Base-by-base conservation (phyloP, 2,797 vertebrate species). In the Notolepis coatsorum region DNA sequence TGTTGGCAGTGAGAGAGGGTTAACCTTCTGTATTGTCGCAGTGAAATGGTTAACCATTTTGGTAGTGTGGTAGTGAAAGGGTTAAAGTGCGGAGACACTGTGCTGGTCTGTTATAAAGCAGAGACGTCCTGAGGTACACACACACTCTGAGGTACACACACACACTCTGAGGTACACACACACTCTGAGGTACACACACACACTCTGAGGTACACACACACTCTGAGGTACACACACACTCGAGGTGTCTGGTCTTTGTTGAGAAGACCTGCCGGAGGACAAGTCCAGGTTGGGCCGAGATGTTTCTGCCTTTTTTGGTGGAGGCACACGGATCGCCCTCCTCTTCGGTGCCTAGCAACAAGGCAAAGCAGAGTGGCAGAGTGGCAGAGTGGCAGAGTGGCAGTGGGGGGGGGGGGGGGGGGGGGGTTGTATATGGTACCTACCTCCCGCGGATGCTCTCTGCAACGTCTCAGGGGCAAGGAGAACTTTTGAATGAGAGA, bases 251-350 rank as follows among this genome's bases (percentile, higher is more conserved):
- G 91, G 79, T 88, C 84, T 92, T 88, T 91, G 91, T 92, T 89
- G 65, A 84, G 75, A 72, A 21, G 79, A 84, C 77, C 87, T 80
- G 83, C 47, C 37, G 61, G 70, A 61, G 79, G 72, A 66, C 18
- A 71, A 65, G 74, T 79, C 79, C 64, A 79, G 75, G 85, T 84
- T 77, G 74, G 38, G 35, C 49, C 65, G 65, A 81, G 76, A 91
- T 92, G 86, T 87, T 93, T 91, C 87, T 91, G 74, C 91, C 91
- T 93, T 93, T 92, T 93, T 91, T 89, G 92, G 92, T 89, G 82
- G 85, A 85, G 81, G 69, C 56, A 45, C 67, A n/a, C n/a, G 42
- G 56, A 73, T 67, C 38, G 69, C 20, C 63, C n/a, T 81, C 1
- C 7, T 63, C 59, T 85, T 77, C n/a, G n/a, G n/a, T n/a, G n/a